Conservation (phyloP, 1,140 invertebrate genomes). For the Portunus trituberculatus region DNA sequence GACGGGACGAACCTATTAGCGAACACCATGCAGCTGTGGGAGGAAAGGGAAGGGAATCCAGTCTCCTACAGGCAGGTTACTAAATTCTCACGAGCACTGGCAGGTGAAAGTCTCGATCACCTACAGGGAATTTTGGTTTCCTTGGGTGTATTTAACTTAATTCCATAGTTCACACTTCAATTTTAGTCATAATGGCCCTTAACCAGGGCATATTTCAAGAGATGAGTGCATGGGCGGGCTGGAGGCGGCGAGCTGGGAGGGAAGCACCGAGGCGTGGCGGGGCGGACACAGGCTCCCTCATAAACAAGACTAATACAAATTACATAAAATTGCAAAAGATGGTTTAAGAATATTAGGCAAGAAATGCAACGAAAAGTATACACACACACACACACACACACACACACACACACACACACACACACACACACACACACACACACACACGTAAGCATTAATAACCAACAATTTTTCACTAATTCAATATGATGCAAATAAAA, state of each 20-base stretch:
- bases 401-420: too few relatives aligned
- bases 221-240: not conserved
- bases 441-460: too few relatives aligned
- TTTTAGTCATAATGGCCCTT: not conserved
- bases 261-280: not conserved
- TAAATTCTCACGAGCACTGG: not conserved
- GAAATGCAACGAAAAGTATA: too few relatives aligned
- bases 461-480: too few relatives aligned
- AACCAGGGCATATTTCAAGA: not conserved
- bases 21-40: not conserved
- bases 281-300: not conserved
- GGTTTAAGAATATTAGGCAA: too few relatives aligned
- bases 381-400: too few relatives aligned
- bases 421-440: too few relatives aligned
- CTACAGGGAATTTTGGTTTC: not conserved
- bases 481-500: too few relatives aligned
- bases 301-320: not conserved
- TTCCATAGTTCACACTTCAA: constrained; percentile 4
- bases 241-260: not conserved
- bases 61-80: not conserved
- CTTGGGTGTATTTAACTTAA: not conserved
- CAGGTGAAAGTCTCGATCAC: not conserved
- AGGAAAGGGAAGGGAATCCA: too few relatives aligned
- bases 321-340: not conserved
- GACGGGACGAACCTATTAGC: not conserved